A percentile compares a stretch with the other conserved stretches of the same genome.
phyloP scores from a whole-genome alignment of 2,888 invertebrate genomes.

The Sylvicola cinctus region DNA sequence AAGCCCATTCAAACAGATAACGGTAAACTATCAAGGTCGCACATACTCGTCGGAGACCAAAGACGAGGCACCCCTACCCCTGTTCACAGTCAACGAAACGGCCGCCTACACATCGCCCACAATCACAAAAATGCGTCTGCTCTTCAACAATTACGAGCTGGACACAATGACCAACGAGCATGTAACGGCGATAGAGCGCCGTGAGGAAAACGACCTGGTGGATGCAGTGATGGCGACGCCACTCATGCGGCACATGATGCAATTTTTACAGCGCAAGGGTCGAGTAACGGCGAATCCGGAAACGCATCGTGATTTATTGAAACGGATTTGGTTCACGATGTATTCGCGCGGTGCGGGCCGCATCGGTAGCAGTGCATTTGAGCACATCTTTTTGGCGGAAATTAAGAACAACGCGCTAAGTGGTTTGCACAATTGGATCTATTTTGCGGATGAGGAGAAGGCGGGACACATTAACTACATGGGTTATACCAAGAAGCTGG shows the following conservation, averaged over 20 bases:
- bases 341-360: conserved; percentile 62
- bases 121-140: conserved; percentile 44
- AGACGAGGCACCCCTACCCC: conserved; percentile 57
- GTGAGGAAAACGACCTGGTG: conserved; percentile 61
- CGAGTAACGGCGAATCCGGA: conserved; percentile 39
- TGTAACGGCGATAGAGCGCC: conserved; percentile 49
- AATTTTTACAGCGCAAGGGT: conserved; percentile 35
- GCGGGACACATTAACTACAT: conserved; percentile 52
- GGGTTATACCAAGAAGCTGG: conserved; percentile 52
- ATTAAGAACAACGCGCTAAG: conserved; percentile 54
- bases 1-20: conserved; percentile 48
- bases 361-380: conserved; percentile 77
- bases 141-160: conserved; percentile 74
- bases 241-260: conserved; percentile 44
- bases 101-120: conserved; percentile 43
- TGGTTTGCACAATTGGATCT: conserved; percentile 84
- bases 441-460: conserved; percentile 56
- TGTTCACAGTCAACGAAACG: conserved; percentile 39
- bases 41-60: conserved; percentile 43
- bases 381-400: conserved; percentile 82
- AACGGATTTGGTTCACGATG: conserved; percentile 58
- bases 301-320: conserved; percentile 50
- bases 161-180: conserved; percentile 53
- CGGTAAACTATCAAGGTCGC: conserved; percentile 50
- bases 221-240: conserved; percentile 54